Percentiles rank a stretch among this genome's conserved stretches.
These are phyloP conservation scores for Mythimna albipuncta DNA, from an alignment of 2,888 invertebrate genomes.

Conservation along the genomic window DNA sequence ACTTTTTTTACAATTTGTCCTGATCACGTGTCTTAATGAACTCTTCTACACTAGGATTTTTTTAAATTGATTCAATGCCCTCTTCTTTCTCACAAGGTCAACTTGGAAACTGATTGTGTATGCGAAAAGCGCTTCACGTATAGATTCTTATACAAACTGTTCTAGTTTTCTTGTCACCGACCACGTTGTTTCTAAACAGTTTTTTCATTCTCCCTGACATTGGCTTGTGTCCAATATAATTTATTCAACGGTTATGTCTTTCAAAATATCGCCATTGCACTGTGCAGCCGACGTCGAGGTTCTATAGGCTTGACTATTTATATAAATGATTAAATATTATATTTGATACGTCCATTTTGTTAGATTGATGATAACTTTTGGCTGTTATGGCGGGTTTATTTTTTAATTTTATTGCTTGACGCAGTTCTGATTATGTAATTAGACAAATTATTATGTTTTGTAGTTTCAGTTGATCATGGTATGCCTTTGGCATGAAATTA, in stretches of 20 bases:
- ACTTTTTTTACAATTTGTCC: neutral
- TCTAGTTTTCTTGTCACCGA: constrained; percentile 50
- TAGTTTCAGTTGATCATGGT: constrained; percentile 1
- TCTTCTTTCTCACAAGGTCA: constrained; percentile 15
- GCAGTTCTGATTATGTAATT: constrained; percentile 46
- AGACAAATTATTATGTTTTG: constrained; percentile 9
- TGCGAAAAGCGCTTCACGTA: constrained; percentile 20
- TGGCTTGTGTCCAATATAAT: constrained; percentile 83
- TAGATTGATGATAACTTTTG: constrained; percentile 48
- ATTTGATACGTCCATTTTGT: constrained; percentile 57
- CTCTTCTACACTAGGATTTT: neutral
- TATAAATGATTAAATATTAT: constrained; percentile 57
- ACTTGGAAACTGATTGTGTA: constrained; percentile 30
- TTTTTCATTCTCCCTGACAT: constrained; percentile 67
- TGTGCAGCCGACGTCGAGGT: constrained; percentile 78
- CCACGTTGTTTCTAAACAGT: constrained; percentile 58
- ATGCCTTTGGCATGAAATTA: too few species aligned
- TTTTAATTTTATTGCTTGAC: constrained; percentile 34
- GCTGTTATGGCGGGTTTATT: constrained; percentile 17
- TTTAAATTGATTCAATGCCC: constrained; percentile 19
- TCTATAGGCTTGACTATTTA: constrained; percentile 68
- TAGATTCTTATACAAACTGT: constrained; percentile 29
- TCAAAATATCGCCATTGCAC: constrained; percentile 80
- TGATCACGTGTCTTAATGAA: too few species aligned
- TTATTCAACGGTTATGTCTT: constrained; percentile 83